Conservation (phyloP, 2,113 vertebrate species). For the Tretioscincus oriximinensis region DNA sequence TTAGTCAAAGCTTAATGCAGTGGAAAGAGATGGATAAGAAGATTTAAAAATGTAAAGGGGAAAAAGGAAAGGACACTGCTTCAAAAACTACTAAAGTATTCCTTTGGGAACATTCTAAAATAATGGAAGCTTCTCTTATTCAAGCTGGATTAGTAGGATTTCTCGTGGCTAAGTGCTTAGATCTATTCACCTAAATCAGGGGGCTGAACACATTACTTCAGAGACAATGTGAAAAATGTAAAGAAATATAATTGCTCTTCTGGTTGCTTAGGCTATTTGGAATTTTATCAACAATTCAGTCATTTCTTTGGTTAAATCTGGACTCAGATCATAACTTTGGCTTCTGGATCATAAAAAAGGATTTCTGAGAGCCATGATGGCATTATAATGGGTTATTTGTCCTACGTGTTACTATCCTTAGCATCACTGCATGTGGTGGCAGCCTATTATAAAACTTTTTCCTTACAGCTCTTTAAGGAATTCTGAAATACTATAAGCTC, state of each 20-base stretch:
- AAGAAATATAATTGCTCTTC: not conserved
- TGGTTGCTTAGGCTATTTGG: not conserved
- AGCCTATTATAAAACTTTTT: too few relatives aligned
- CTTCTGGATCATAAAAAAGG: too few relatives aligned
- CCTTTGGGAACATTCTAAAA: not conserved
- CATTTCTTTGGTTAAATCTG: not conserved
- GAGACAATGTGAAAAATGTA: not conserved
- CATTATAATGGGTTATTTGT: too few relatives aligned
- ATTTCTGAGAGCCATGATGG: too few relatives aligned
- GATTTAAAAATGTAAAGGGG: not conserved
- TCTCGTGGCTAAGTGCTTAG: not conserved
- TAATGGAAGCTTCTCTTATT: not conserved
- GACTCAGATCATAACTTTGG: too few relatives aligned
- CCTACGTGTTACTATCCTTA: too few relatives aligned
- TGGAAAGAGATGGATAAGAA: conserved; percentile 4
- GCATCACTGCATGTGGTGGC: too few relatives aligned
- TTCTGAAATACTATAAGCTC: too few relatives aligned
- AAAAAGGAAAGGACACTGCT: not conserved
- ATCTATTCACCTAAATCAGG: not conserved
- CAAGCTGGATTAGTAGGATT: not conserved
- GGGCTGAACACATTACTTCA: not conserved
- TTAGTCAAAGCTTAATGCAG: conserved; percentile 4
- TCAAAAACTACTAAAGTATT: not conserved
- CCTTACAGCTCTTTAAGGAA: too few relatives aligned
- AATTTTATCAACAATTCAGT: not conserved